Conservation (phyloP, 2,888 invertebrate species). For the Ceramica pisi region DNA sequence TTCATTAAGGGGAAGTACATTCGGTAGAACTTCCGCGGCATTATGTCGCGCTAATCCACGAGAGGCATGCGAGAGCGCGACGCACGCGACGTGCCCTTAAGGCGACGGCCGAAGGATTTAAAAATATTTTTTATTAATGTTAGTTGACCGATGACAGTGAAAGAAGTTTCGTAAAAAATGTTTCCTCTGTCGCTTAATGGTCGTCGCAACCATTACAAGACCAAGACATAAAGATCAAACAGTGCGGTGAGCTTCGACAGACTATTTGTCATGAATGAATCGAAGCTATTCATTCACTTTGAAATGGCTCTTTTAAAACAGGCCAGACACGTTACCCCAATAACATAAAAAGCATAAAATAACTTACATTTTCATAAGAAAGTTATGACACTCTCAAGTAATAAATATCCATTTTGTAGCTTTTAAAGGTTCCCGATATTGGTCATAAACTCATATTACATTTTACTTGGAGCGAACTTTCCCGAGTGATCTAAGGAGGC, state of each 20-base stretch:
- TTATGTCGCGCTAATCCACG: slow-evolving; percentile 84
- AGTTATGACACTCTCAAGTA: slow-evolving; percentile 29
- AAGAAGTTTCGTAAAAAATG: slow-evolving; percentile 58
- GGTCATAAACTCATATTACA: slow-evolving; percentile 50
- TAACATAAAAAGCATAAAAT: slow-evolving; percentile 8
- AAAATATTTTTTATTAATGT: slow-evolving; percentile 71
- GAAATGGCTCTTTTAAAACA: neutral
- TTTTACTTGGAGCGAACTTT: slow-evolving; percentile 39
- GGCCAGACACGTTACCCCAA: neutral
- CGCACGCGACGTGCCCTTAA: slow-evolving; percentile 76
- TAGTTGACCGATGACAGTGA: slow-evolving; percentile 76
- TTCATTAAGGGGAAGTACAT: slow-evolving; percentile 81
- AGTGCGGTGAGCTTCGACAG: slow-evolving; percentile 20
- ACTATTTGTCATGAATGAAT: slow-evolving; percentile 18
- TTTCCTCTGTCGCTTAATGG: slow-evolving; percentile 37
- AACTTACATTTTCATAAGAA: slow-evolving; percentile 35
- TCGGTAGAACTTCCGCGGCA: slow-evolving; percentile 79
- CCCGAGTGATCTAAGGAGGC: slow-evolving; percentile 39
- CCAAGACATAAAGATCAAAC: slow-evolving; percentile 45
- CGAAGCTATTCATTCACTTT: neutral
- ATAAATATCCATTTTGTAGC: slow-evolving; percentile 46
- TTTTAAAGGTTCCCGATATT: slow-evolving; percentile 44
- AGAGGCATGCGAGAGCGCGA: slow-evolving; percentile 82
- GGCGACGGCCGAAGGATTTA: slow-evolving; percentile 78
- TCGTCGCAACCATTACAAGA: slow-evolving; percentile 32